Base-by-base conservation (phyloP, 2,888 invertebrate genomes). In the Ametastegia equiseti region DNA sequence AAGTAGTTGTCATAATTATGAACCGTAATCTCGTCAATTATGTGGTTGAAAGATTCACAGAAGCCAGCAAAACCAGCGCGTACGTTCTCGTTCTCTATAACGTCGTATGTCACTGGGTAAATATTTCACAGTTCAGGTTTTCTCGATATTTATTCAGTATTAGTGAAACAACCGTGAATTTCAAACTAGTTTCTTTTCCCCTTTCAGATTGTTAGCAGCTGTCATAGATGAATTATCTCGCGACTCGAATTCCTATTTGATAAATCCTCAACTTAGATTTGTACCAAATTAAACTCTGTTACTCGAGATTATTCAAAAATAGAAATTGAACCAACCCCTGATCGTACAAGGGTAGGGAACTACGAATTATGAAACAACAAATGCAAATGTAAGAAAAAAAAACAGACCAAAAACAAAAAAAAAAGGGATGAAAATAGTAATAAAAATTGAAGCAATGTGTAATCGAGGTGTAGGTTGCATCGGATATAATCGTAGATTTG, bases 401-500 rank as follows among this genome's bases (percentile, higher is more conserved):
- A 23, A 27, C 33, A 33, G 36, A 36, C 1, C 6, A 19, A 65
- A 39, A 67, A 30, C 15, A 67, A 67, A 39, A 19, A n/a, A n/a
- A n/a, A n/a, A n/a, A n/a, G n/a, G n/a, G n/a, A n/a, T n/a, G n/a
- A n/a, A n/a, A n/a, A n/a, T n/a, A n/a, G n/a, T n/a, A n/a, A n/a
- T n/a, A n/a, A n/a, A 27, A 27, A 45, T 45, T 2, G 45, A 30
- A 6, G 30, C 27, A 27, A 7, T 27, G 47, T 71, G 71, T 71
- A 71, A 71, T 71, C 71, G 47, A 71, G 71, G 47, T n/a, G 47
- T 30, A 60, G 30, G 60, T 60, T n/a, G n/a, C n/a, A 71, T 27
- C 47, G 45, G 30, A 71, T 71, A 71, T 71, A 15, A 71, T 30
- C 30, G 71, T 71, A 71, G 47, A 71, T 71, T 71, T 71, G 47